Percentiles rank a stretch among this genome's conserved stretches.
phyloP scores from a whole-genome alignment of 1,140 invertebrate genomes.

The Platyscapa corneri region DNA sequence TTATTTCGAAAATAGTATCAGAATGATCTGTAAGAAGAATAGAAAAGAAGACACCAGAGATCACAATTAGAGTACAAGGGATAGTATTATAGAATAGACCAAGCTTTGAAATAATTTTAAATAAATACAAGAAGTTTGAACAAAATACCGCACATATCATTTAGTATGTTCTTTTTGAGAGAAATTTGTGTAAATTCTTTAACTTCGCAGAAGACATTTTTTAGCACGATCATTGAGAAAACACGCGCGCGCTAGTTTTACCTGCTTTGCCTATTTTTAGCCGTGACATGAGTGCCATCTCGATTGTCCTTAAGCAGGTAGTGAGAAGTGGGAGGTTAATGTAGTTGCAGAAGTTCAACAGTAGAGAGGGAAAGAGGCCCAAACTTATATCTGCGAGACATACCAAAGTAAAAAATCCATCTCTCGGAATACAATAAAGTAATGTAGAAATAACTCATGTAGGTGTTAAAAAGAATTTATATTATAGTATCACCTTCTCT shows the following conservation, averaged over 20 bases:
- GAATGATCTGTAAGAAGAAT: too few relatives aligned
- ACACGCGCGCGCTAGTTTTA: conserved; percentile 36
- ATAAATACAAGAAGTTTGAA: too few relatives aligned
- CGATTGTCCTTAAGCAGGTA: conserved; percentile 45
- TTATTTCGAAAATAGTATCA: too few relatives aligned
- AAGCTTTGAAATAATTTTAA: too few relatives aligned
- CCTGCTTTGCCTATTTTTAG: conserved; percentile 68
- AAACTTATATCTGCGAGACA: neutral
- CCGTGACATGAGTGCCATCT: conserved; percentile 64
- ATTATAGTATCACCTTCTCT: neutral
- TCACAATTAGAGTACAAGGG: too few relatives aligned
- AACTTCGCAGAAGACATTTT: too few relatives aligned
- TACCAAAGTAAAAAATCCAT: neutral
- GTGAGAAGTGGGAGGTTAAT: neutral
- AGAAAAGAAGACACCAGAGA: too few relatives aligned
- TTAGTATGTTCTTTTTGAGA: too few relatives aligned
- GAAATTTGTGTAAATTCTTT: too few relatives aligned
- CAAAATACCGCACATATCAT: too few relatives aligned
- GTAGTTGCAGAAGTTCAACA: neutral
- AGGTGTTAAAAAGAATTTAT: neutral
- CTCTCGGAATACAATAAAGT: neutral
- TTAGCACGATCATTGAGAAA: neutral
- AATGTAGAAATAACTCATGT: neutral
- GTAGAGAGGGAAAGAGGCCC: neutral
- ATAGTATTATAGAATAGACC: too few relatives aligned